Evolutionary conservation across 2,797 vertebrate species (phyloP).

Genomic region (Natrix natrix): DNA sequence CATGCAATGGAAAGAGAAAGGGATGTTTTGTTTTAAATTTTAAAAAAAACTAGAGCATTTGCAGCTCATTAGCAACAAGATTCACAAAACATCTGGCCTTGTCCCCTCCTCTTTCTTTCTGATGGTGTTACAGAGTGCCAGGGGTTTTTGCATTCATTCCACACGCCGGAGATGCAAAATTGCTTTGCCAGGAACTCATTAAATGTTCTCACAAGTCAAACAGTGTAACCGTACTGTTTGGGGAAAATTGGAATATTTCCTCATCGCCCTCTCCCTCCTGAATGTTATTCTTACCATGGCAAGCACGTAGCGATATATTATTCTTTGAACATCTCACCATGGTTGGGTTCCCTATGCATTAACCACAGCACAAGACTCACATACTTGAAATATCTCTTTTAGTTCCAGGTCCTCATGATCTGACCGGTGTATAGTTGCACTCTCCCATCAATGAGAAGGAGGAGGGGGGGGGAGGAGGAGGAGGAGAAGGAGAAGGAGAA

Average conservation of each 20-base stretch:
- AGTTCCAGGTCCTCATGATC: not conserved
- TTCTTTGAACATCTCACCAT: not conserved
- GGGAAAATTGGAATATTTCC: not conserved
- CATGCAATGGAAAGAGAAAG: not conserved
- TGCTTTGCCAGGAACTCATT: not conserved
- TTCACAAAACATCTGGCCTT: conserved; percentile 27
- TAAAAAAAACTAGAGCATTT: not conserved
- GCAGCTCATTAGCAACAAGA: conserved; percentile 24
- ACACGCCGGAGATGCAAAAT: not conserved
- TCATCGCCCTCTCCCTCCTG: not conserved
- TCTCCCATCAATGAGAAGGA: not conserved
- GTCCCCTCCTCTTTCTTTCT: not conserved
- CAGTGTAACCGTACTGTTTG: not conserved
- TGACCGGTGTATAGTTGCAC: not conserved
- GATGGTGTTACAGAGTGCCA: conserved; percentile 24
- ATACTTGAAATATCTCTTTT: not conserved
- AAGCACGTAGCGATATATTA: not conserved
- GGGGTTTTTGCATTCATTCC: not conserved
- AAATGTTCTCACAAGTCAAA: not conserved
- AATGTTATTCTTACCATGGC: not conserved
- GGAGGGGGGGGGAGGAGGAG: not conserved
- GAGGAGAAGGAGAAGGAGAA: no score
- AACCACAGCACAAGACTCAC: not conserved
- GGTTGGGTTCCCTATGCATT: not conserved
- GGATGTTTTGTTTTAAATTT: not conserved